A percentile compares a stretch with the other conserved stretches of the same genome.
Evolutionary conservation across 2,113 vertebrate genomes (phyloP).

Genomic region (Coreoperca whiteheadi): DNA sequence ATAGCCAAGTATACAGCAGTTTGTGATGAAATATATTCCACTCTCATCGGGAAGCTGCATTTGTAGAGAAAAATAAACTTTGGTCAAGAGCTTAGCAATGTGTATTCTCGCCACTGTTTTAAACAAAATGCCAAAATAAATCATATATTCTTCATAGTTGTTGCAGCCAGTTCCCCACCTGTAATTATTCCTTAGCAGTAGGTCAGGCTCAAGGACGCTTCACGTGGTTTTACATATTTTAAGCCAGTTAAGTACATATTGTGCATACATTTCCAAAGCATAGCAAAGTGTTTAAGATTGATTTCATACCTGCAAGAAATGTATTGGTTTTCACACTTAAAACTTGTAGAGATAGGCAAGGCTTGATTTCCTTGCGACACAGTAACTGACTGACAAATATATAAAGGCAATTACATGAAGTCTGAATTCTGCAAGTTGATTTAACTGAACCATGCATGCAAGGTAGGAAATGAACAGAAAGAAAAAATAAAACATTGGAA

Average conservation of each 20-base stretch:
- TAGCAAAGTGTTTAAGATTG: accelerated
- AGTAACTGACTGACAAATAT: not conserved
- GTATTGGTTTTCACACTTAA: not conserved
- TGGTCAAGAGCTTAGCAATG: not conserved
- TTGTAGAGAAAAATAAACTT: slow-evolving; percentile 39
- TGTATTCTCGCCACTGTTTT: not conserved
- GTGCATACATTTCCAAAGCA: slow-evolving; percentile 13
- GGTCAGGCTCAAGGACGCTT: not conserved
- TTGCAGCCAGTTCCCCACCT: not conserved
- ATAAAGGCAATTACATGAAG: not conserved
- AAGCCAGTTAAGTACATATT: slow-evolving; percentile 2
- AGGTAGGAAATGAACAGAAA: not conserved
- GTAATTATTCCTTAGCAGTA: not conserved
- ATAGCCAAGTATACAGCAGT: slow-evolving; percentile 26
- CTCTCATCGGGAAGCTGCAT: slow-evolving; percentile 25
- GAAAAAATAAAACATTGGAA: not conserved
- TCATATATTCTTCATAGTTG: not conserved
- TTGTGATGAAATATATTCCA: not conserved
- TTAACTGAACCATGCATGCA: not conserved
- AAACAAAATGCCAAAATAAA: slow-evolving; percentile 18
- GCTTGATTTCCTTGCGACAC: not conserved
- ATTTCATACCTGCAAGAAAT: not conserved
- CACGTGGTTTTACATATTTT: not conserved
- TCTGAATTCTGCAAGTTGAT: not conserved
- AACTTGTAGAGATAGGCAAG: not conserved